Evolutionary conservation across 1,140 invertebrate species (phyloP).

Genomic region (Paraescarpia echinospica): DNA sequence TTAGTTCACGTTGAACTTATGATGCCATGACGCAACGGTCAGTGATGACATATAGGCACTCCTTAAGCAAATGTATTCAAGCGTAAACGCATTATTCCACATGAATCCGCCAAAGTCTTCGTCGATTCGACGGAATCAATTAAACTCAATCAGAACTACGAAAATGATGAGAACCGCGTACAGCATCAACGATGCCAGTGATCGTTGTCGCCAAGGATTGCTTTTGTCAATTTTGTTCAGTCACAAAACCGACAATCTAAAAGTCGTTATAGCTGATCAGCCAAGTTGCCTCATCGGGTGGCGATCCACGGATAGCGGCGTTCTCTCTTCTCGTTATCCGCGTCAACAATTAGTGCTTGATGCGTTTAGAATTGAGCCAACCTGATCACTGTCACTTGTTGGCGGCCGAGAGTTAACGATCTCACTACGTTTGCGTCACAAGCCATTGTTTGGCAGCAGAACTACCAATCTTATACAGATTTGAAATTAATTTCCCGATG

Average conservation of each 20-base stretch:
- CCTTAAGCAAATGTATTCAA: neutral
- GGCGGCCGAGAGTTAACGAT: neutral
- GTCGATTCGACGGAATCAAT: neutral
- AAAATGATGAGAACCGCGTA: neutral
- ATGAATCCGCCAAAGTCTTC: neutral
- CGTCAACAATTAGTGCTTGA: neutral
- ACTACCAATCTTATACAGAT: neutral
- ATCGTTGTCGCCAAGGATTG: neutral
- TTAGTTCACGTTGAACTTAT: neutral
- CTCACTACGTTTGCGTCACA: neutral
- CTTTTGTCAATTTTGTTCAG: neutral
- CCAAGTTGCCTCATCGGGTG: neutral
- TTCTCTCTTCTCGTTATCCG: neutral
- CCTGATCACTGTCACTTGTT: neutral
- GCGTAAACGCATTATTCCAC: neutral
- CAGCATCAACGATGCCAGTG: neutral
- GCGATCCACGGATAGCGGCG: neutral
- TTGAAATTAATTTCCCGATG: constrained; percentile 1
- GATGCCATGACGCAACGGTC: neutral
- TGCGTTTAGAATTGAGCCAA: neutral
- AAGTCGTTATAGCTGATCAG: neutral
- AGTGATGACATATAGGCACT: neutral
- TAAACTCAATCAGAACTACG: neutral
- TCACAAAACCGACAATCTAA: neutral
- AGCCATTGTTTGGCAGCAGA: neutral